A percentile compares a stretch with the other conserved stretches of the same genome.
phyloP scores from a whole-genome alignment of 2,113 vertebrate species.

The Gallinago undulata region DNA sequence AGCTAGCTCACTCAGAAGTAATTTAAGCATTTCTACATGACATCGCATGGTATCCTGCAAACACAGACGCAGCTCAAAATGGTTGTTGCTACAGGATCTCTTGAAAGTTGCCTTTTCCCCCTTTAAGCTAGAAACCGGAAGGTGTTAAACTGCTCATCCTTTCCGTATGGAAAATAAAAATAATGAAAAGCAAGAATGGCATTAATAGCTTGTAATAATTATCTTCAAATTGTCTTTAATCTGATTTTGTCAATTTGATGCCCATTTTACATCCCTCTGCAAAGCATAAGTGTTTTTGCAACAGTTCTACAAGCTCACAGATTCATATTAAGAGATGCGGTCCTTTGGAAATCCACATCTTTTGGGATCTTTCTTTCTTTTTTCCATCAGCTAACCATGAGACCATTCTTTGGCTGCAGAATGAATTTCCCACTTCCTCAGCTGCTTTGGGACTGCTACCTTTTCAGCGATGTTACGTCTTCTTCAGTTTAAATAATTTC shows the following conservation, averaged over 20 bases:
- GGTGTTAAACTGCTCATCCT: background rate
- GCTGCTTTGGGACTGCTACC: background rate
- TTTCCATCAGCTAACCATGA: background rate
- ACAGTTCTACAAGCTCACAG: background rate
- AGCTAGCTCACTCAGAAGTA: slow-evolving; percentile 22
- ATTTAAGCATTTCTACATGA: background rate
- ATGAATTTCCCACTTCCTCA: background rate
- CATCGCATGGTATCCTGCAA: background rate
- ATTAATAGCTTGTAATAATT: background rate
- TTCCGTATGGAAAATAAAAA: background rate
- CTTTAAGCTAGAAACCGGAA: background rate
- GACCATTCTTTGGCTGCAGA: background rate
- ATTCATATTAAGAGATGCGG: background rate
- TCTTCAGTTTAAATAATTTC: background rate
- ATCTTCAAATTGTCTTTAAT: background rate
- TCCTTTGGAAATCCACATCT: background rate
- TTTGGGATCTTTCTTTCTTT: background rate
- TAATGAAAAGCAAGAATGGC: background rate
- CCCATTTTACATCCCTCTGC: background rate
- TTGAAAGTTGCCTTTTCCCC: background rate
- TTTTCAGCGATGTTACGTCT: background rate
- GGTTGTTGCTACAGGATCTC: background rate
- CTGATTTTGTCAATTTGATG: background rate
- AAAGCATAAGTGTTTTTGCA: background rate
- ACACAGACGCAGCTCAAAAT: background rate